These are phyloP conservation scores for Dermochelys coriacea DNA, from an alignment of 2,797 vertebrate genomes.

Conservation along the genomic window DNA sequence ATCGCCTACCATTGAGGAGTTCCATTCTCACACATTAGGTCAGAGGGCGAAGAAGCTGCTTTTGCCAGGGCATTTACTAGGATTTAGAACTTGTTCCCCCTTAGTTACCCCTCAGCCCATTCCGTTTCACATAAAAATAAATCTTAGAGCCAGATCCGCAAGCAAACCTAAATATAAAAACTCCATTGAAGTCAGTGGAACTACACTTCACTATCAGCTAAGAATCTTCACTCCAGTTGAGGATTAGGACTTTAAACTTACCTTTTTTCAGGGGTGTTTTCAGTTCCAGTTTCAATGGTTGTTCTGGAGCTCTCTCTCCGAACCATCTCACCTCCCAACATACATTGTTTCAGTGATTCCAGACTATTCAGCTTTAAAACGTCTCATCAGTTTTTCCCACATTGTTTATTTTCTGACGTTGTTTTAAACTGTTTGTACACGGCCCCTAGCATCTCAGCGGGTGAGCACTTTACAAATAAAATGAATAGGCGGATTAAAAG, in stretches of 20 bases:
- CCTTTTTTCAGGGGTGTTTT: background rate
- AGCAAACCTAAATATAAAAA: background rate
- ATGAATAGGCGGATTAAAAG: conserved; percentile 67
- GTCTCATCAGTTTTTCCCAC: background rate
- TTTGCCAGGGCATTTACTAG: background rate
- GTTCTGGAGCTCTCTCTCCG: background rate
- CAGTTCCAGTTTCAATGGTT: background rate
- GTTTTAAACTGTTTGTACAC: conserved; percentile 64
- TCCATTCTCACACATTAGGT: background rate
- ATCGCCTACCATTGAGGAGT: background rate
- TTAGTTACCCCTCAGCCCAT: background rate
- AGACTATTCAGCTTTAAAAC: background rate
- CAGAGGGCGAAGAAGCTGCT: fast-evolving
- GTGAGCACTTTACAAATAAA: conserved; percentile 69
- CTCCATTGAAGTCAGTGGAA: background rate
- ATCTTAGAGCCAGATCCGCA: background rate
- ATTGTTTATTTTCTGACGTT: conserved; percentile 34
- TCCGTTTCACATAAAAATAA: background rate
- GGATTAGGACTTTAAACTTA: background rate
- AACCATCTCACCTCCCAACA: background rate
- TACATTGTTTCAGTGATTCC: background rate
- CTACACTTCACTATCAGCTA: background rate
- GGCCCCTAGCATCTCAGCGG: conserved; percentile 63
- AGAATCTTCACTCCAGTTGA: background rate
- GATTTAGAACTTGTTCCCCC: background rate